phyloP scores from a whole-genome alignment of 2,113 vertebrate species.

The Stegostoma tigrinum region DNA sequence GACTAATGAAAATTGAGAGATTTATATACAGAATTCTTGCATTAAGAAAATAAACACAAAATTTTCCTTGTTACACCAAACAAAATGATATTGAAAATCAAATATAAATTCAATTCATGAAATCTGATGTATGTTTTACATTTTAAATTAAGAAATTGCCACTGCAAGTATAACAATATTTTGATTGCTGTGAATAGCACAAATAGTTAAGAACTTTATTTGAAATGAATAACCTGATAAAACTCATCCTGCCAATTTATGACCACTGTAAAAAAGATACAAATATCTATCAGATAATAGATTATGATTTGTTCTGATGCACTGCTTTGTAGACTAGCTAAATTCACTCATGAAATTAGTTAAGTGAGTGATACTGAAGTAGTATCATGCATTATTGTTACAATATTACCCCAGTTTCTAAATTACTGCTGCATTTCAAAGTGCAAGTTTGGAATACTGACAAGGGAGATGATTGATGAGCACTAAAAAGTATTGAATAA shows the following conservation, averaged over 20 bases:
- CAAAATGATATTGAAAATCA: neutral
- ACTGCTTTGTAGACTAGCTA: neutral
- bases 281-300: neutral
- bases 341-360: neutral
- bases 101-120: neutral
- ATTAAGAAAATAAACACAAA: conserved; percentile 22
- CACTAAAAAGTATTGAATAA: neutral
- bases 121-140: neutral
- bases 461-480: neutral
- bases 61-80: conserved; percentile 1
- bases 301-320: neutral
- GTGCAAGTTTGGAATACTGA: neutral
- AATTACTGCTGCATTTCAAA: neutral
- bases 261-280: neutral
- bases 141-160: conserved; percentile 8
- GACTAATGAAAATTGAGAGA: conserved; percentile 17
- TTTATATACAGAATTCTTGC: neutral
- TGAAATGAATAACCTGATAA: neutral
- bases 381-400: neutral
- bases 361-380: neutral
- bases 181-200: neutral
- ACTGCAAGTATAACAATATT: neutral
- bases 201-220: neutral
- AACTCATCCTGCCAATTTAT: neutral
- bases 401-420: neutral